Percentiles rank a stretch among this genome's conserved stretches.
Conservation (phyloP, 1,140 invertebrate species). For the Psix sp. region DNA sequence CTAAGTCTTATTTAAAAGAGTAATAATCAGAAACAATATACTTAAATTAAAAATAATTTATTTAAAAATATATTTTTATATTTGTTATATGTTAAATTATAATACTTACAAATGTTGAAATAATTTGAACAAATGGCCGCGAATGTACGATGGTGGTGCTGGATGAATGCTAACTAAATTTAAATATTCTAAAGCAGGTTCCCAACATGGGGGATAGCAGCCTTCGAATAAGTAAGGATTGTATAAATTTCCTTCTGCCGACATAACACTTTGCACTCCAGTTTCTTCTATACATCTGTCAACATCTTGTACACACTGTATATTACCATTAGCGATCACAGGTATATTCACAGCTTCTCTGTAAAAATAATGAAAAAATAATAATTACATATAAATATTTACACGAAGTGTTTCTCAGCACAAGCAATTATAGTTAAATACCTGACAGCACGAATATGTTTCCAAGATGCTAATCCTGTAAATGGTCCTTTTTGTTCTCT, state of each 20-base stretch:
- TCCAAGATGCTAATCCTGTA: slow-evolving; percentile 97
- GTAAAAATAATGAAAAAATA: slow-evolving; percentile 1
- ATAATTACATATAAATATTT: not conserved
- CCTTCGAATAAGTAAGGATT: slow-evolving; percentile 95
- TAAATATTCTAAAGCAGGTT: slow-evolving; percentile 93
- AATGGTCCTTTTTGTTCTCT: slow-evolving; percentile 96
- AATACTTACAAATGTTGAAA: slow-evolving; percentile 93
- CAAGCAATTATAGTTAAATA: slow-evolving; percentile 71
- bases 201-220: slow-evolving; percentile 87
- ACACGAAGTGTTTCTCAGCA: no score
- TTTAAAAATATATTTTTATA: no score
- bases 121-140: slow-evolving; percentile 98
- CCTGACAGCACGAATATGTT: slow-evolving; percentile 94
- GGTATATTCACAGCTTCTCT: slow-evolving; percentile 93
- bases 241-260: slow-evolving; percentile 95
- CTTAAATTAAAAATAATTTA: no score
- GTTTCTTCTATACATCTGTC: slow-evolving; percentile 90
- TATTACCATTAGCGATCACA: slow-evolving; percentile 97
- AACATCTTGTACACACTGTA: slow-evolving; percentile 90
- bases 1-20: no score
- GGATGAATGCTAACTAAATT: slow-evolving; percentile 89
- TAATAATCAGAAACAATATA: no score
- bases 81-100: no score
- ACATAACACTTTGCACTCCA: slow-evolving; percentile 92
- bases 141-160: slow-evolving; percentile 91